Evolutionary conservation across 1,140 invertebrate species (phyloP).

Genomic region (Chionoecetes opilio): DNA sequence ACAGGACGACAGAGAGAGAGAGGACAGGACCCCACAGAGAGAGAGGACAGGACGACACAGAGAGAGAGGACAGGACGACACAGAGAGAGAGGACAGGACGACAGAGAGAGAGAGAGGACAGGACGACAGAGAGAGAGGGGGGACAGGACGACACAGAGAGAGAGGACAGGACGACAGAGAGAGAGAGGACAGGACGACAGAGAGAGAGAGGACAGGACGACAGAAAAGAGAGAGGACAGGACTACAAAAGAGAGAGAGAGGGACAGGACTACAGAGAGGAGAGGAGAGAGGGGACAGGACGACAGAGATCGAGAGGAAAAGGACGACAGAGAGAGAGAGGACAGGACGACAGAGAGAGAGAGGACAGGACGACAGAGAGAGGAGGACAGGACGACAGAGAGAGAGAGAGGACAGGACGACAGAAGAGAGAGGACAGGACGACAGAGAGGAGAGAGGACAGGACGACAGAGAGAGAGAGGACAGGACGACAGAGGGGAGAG

Average conservation of each 20-base stretch:
- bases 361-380: background rate
- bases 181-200: background rate
- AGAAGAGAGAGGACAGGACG: too few relatives aligned
- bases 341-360: slow-evolving; percentile 15
- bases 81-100: too few relatives aligned
- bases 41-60: too few relatives aligned
- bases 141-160: too few relatives aligned
- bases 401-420: too few relatives aligned
- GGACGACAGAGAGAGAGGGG: too few relatives aligned
- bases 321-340: background rate
- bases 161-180: background rate
- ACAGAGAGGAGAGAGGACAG: too few relatives aligned
- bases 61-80: too few relatives aligned
- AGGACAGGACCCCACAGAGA: background rate
- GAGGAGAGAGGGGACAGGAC: background rate
- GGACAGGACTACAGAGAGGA: background rate
- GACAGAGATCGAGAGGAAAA: background rate
- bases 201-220: background rate
- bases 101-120: too few relatives aligned
- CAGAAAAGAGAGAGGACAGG: background rate
- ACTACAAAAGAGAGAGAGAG: too few relatives aligned
- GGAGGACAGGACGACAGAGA: too few relatives aligned
- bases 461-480: too few relatives aligned
- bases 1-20: background rate
- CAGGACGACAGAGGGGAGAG: background rate